Percentiles rank a stretch among this genome's conserved stretches.
Conservation (phyloP, 2,113 vertebrate genomes). For the Daboia siamensis region DNA sequence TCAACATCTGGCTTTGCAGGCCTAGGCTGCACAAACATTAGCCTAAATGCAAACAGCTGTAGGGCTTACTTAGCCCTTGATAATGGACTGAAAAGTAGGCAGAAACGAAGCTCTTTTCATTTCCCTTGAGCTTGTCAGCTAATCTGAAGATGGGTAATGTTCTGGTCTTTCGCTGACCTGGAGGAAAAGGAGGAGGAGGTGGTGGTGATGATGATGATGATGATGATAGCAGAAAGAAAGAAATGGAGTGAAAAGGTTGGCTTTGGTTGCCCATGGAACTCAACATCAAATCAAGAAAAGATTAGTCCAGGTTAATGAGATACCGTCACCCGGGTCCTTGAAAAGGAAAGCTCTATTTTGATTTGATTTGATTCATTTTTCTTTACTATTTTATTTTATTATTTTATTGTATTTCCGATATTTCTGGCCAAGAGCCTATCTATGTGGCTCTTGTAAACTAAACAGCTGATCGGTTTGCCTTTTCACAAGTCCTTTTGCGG, state of each 20-base stretch:
- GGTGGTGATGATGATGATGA: no score
- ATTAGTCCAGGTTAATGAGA: not conserved
- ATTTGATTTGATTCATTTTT: not conserved
- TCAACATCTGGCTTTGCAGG: not conserved
- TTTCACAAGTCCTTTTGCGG: not conserved
- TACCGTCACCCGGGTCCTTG: not conserved
- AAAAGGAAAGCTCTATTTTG: not conserved
- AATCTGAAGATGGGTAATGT: not conserved
- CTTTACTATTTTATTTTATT: not conserved
- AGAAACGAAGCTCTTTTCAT: not conserved
- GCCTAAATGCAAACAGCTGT: not conserved
- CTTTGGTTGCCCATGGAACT: not conserved
- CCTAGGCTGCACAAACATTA: not conserved
- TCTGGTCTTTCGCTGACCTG: not conserved
- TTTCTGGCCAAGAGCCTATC: not conserved
- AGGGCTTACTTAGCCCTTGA: not conserved
- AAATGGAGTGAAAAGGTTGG: not conserved
- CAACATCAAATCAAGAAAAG: not conserved
- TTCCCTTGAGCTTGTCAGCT: not conserved
- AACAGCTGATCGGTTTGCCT: no score
- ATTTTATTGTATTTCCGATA: not conserved
- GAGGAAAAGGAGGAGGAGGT: not conserved
- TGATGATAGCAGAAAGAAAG: not conserved
- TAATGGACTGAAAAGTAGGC: not conserved
- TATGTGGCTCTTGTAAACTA: no score